Evolutionary conservation across 2,797 vertebrate genomes (phyloP).

Genomic region (Falco rusticolus): DNA sequence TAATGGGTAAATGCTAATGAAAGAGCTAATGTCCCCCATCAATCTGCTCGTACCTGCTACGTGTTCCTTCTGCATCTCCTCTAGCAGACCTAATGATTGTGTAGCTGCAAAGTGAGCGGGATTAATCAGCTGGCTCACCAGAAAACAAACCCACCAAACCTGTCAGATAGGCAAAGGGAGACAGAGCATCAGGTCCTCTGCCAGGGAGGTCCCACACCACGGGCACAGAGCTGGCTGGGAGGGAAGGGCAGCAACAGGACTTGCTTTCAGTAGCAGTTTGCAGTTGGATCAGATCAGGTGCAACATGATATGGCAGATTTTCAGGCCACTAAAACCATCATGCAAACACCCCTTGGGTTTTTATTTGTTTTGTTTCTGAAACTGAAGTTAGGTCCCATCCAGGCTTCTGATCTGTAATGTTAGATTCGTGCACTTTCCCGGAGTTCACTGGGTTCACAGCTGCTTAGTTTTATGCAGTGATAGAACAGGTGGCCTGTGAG

Average conservation of each 20-base stretch:
- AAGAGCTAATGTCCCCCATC: background rate
- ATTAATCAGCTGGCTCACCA: background rate
- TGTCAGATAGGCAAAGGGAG: background rate
- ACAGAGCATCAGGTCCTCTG: background rate
- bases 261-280: background rate
- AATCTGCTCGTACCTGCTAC: background rate
- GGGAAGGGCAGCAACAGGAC: background rate
- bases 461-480: constrained; percentile 8
- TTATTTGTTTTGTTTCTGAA: constrained; percentile 35
- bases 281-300: background rate
- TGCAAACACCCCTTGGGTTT: background rate
- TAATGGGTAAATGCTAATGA: background rate
- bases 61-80: background rate
- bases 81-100: background rate
- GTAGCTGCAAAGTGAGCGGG: background rate
- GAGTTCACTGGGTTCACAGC: constrained; percentile 50
- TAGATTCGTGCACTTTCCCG: background rate
- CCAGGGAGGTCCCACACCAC: background rate
- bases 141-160: background rate
- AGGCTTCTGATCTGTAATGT: background rate
- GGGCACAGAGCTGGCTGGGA: background rate
- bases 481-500: constrained; percentile 38
- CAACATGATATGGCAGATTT: background rate
- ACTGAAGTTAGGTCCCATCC: constrained; percentile 27
- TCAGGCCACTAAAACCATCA: constrained; percentile 10